These are phyloP conservation scores for Garra rufa DNA, from an alignment of 2,113 vertebrate species.

Conservation along the genomic window DNA sequence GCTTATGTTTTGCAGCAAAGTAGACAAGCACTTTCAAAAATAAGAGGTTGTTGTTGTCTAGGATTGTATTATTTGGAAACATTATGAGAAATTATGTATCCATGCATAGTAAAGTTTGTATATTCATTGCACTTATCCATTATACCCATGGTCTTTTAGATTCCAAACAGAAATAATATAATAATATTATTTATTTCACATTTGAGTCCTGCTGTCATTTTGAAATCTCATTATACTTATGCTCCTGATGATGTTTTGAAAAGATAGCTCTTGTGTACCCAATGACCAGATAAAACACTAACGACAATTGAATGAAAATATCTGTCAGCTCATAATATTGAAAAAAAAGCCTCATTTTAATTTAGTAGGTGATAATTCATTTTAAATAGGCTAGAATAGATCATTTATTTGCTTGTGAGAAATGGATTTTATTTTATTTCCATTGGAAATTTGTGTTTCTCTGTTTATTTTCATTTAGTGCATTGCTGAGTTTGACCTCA, in stretches of 20 bases:
- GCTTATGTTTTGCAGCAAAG: not conserved
- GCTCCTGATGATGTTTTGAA: not conserved
- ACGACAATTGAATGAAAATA: not conserved
- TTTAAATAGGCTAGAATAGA: not conserved
- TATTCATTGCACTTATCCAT: not conserved
- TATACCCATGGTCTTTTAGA: not conserved
- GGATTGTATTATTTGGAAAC: not conserved
- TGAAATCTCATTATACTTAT: not conserved
- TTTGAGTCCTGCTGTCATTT: not conserved
- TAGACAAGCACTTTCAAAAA: not conserved
- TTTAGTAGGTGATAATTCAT: not conserved
- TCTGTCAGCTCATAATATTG: not conserved
- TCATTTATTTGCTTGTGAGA: constrained; percentile 1
- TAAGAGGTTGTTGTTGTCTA: not conserved
- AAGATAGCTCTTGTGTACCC: not conserved
- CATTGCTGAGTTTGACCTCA: constrained; percentile 80
- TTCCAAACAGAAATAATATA: not conserved
- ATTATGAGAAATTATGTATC: not conserved
- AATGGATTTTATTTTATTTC: not conserved
- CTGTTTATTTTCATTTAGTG: constrained; percentile 64
- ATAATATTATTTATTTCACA: not conserved
- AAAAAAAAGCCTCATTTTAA: not conserved
- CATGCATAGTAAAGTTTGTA: not conserved
- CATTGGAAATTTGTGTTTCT: not conserved
- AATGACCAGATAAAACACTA: not conserved